Evolutionary conservation across 2,113 vertebrate species (phyloP).

Genomic region (Motacilla alba): DNA sequence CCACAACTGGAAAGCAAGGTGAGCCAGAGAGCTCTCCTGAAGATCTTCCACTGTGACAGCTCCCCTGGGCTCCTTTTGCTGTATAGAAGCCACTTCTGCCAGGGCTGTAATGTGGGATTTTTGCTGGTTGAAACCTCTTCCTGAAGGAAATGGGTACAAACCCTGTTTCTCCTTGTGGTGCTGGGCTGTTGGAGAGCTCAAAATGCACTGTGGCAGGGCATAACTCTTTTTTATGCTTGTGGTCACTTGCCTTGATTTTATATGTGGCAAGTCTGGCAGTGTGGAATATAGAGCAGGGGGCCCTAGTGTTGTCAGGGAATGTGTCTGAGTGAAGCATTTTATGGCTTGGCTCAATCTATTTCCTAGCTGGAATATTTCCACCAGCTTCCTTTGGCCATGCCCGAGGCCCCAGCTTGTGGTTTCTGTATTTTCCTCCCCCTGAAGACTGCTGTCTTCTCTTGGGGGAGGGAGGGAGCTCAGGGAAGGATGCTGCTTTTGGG

Average conservation of each 20-base stretch:
- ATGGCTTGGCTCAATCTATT: slow-evolving; percentile 20
- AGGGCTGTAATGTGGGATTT: not conserved
- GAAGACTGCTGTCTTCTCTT: not conserved
- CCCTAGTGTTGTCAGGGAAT: not conserved
- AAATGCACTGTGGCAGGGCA: not conserved
- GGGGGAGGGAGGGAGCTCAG: not conserved
- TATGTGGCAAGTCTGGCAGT: not conserved
- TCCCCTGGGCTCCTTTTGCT: not conserved
- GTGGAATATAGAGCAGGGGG: not conserved
- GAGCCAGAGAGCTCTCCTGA: not conserved
- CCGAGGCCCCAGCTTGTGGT: not conserved
- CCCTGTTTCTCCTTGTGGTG: not conserved
- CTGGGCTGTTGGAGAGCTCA: not conserved
- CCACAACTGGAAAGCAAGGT: not conserved
- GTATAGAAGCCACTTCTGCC: not conserved
- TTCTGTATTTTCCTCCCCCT: slow-evolving; percentile 27
- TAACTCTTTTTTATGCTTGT: slow-evolving; percentile 52
- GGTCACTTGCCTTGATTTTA: slow-evolving; percentile 24
- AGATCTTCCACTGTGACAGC: not conserved
- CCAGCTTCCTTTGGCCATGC: not conserved
- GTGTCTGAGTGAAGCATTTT: slow-evolving; percentile 24
- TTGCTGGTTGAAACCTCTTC: not conserved
- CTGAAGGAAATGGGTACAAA: not conserved
- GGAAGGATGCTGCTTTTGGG: not conserved
- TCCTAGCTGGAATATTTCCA: slow-evolving; percentile 48